Evolutionary conservation across 2,113 vertebrate species (phyloP), one percentile per base, ranked within the genome.

Genomic region (Narcine bancroftii): DNA sequence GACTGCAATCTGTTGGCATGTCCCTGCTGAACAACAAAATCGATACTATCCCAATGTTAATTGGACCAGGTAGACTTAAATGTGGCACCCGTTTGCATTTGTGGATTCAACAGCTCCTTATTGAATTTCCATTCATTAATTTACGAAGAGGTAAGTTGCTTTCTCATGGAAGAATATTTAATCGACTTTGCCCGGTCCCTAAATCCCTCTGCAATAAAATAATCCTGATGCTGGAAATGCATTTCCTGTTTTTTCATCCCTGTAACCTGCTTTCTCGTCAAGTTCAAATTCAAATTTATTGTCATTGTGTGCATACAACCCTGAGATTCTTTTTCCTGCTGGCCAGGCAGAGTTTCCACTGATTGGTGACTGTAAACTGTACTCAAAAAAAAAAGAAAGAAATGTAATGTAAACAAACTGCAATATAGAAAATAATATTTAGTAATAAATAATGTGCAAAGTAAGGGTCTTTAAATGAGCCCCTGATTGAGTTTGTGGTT

Each of bases 101-200:
- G 81, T 36, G 53, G 53, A 87, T 36, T 87, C 36, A 63, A 5
- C 56, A 21, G 53, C 53, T 36, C 33, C 1, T 36, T 87, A 60
- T 87, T 87, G 81, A 87, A 36, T 87, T 87, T 87, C 81, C 81
- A 87, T 63, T 87, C 60, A 63, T 87, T 87, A 60, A 56, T 13
- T 21, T 36, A 87, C 60, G 33, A 87, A 87, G n/a, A 60, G 50
- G 81, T n/a, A 60, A 87, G 53, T 50, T 36, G 60, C 45, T 50
- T 81, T 60, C 81, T 36, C 50, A 36, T 6, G n/a, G 53, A 87
- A 87, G 60, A 53, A 15, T 53, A 29, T 83, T 83, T 56, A 83
- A 87, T 87, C 53, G 60, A 19, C n/a, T 10, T 87, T 39, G 33
- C 15, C 53, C 21, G 33, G 53, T 42, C 53, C 50, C 79, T 15